Percentiles rank a stretch among this genome's conserved stretches.
These are phyloP conservation scores for Polyommatus iphigenia DNA, from an alignment of 2,888 invertebrate genomes.

Conservation along the genomic window DNA sequence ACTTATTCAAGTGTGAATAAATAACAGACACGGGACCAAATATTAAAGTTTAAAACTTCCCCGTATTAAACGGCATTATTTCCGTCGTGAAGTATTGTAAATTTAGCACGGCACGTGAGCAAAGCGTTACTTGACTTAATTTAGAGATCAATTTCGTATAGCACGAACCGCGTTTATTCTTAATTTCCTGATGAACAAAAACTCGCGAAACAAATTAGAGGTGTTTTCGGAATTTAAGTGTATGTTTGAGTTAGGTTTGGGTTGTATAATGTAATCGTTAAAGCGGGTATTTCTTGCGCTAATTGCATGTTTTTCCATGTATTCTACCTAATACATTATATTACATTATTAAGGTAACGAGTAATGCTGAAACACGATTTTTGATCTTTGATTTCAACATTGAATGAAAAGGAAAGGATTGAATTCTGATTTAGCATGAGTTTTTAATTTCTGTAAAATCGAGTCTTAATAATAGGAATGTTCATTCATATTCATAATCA, in stretches of 20 bases:
- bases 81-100: conserved; percentile 13
- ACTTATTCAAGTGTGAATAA: not conserved
- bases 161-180: conserved; percentile 1
- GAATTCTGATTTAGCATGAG: too few relatives aligned
- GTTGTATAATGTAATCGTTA: too few relatives aligned
- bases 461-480: too few relatives aligned
- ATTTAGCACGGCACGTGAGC: conserved; percentile 1
- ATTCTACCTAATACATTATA: too few relatives aligned
- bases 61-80: conserved; percentile 20
- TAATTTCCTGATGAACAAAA: conserved; percentile 3
- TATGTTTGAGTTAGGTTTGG: not conserved
- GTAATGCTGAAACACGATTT: too few relatives aligned
- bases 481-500: too few relatives aligned
- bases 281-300: too few relatives aligned
- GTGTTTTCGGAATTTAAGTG: not conserved
- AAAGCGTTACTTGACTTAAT: conserved; percentile 7
- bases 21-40: not conserved
- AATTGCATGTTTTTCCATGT: too few relatives aligned
- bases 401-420: too few relatives aligned
- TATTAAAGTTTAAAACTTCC: conserved; percentile 5
- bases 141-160: not conserved
- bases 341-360: too few relatives aligned
- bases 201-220: not conserved
- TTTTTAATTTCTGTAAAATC: too few relatives aligned
- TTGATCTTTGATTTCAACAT: too few relatives aligned